Evolutionary conservation across 2,113 vertebrate genomes (phyloP), one percentile per base, ranked within the genome.

Genomic region (Microtus richardsoni): DNA sequence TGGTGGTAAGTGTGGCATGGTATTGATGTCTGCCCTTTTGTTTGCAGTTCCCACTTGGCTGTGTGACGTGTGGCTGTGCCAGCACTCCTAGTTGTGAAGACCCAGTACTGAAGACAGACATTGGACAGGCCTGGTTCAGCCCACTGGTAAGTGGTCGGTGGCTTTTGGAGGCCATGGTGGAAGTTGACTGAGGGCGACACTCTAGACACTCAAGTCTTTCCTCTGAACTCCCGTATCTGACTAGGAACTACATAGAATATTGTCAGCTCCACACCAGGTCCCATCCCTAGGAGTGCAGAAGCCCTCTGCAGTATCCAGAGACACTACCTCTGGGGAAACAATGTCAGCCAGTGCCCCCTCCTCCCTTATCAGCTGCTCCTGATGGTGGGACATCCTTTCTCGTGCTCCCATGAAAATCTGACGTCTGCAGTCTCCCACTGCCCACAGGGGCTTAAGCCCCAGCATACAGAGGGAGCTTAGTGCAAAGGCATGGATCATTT

Each of bases 31-130:
- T 71, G 79, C 68, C 47, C 93, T 92, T 93, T 94, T 88, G 60
- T 95, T 91, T 93, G 87, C 78, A 98, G 97, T 52, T 94, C 93
- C 90, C 30, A 71, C 75, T 21, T 7, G 4, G 58, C 85, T 88
- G 88, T 66, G 2, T 97, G 96, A 97, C 52, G 36, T 83, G 62
- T 96, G 85, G 90, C 86, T 92, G 93, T 7, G 74, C 95, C n/a
- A 0, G 66, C 0, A 0, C 74, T 60, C 47, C 80, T 5, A 33
- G 87, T 80, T 9, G 36, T 82, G n/a, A 52, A 60, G 87, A 68
- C 79, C 24, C 7, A 91, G 60, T 5, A 3, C 84, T 92, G 89
- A 97, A n/a, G 74, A 94, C 52, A 24, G 73, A 92, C 44, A 49
- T 80, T 87, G 71, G 58, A 91, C 49, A 21, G 74, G 84, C 74